These are phyloP conservation scores for Meda fulgida DNA, from an alignment of 2,797 vertebrate genomes.

Conservation along the genomic window DNA sequence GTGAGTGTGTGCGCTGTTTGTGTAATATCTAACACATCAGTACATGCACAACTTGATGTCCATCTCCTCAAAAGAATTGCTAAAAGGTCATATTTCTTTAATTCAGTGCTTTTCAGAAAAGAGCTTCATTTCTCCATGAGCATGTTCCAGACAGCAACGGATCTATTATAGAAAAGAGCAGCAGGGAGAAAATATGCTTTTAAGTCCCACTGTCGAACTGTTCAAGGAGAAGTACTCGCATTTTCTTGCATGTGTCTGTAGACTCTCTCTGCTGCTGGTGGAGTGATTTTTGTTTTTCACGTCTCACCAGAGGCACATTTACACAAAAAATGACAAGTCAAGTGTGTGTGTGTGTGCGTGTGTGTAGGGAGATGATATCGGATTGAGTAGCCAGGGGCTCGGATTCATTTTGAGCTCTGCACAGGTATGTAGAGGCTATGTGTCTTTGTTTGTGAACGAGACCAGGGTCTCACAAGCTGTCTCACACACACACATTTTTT, in stretches of 20 bases:
- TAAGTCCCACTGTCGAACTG: background rate
- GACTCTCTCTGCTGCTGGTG: background rate
- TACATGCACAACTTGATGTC: background rate
- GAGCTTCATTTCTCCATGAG: conserved; percentile 21
- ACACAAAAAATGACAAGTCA: background rate
- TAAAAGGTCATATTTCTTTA: conserved; percentile 29
- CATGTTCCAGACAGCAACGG: conserved; percentile 11
- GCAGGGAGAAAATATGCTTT: conserved; percentile 25
- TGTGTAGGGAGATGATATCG: background rate
- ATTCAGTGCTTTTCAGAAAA: conserved; percentile 19
- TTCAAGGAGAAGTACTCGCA: conserved; percentile 1
- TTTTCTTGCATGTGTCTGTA: background rate
- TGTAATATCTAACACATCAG: background rate
- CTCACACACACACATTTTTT: background rate
- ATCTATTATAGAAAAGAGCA: conserved; percentile 35
- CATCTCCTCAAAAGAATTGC: background rate
- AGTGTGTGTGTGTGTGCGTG: background rate
- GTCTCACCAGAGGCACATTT: background rate
- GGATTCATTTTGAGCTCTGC: background rate
- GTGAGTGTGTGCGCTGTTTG: conserved; percentile 12
- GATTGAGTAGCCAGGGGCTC: background rate
- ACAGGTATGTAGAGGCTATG: background rate
- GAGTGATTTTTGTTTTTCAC: conserved; percentile 1
- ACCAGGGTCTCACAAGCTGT: background rate
- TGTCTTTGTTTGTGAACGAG: background rate